Percentiles rank a stretch among this genome's conserved stretches.
phyloP scores from a whole-genome alignment of 2,797 vertebrate species.

The Limnodromus scolopaceus region DNA sequence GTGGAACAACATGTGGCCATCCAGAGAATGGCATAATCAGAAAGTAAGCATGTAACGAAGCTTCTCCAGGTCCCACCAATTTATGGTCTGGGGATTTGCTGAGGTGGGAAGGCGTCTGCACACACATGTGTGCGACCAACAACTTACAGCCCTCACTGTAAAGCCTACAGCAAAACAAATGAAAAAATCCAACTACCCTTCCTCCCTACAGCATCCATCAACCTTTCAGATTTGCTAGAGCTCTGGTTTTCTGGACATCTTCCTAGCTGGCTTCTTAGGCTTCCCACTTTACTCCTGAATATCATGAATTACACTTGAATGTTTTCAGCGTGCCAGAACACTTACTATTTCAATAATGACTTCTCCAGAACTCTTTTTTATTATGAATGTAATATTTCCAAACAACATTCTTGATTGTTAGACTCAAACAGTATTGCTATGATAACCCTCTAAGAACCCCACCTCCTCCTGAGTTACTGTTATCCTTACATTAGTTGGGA shows the following conservation, averaged over 20 bases:
- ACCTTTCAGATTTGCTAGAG: background rate
- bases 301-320: conserved; percentile 55
- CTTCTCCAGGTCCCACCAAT: conserved; percentile 10
- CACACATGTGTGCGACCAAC: background rate
- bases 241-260: conserved; percentile 34
- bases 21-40: background rate
- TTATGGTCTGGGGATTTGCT: background rate
- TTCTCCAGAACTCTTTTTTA: conserved; percentile 53
- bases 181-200: background rate
- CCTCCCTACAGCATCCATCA: conserved; percentile 14
- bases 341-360: conserved; percentile 67
- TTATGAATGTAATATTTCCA: conserved; percentile 58
- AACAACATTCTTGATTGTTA: conserved; percentile 58
- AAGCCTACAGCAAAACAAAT: conserved; percentile 1
- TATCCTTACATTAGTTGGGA: conserved; percentile 24
- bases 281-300: conserved; percentile 54
- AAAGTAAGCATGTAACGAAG: background rate
- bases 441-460: conserved; percentile 63
- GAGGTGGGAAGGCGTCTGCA: background rate
- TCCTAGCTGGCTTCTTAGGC: conserved; percentile 37
- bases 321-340: conserved; percentile 20
- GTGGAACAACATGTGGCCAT: background rate
- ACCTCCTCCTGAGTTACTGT: conserved; percentile 53
- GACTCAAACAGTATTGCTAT: conserved; percentile 40
- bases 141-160: background rate